Percentiles rank a stretch among this genome's conserved stretches.
phyloP scores from a whole-genome alignment of 2,113 vertebrate genomes.

The Gulo gulo region DNA sequence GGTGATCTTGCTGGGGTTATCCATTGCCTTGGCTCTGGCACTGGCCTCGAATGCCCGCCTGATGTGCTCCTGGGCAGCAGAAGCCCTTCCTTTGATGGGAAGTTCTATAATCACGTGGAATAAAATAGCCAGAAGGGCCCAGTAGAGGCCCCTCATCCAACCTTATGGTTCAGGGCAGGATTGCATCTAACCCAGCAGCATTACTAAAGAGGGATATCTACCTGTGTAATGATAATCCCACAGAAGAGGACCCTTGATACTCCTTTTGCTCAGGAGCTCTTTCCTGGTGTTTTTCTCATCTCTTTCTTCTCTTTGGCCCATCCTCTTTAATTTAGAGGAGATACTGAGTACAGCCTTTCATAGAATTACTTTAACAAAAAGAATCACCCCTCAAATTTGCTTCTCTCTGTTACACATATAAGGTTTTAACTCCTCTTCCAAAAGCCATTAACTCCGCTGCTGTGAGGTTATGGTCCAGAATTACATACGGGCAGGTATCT shows the following conservation, averaged over 20 bases:
- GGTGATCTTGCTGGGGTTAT: constrained; percentile 83
- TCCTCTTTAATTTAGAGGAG: neutral
- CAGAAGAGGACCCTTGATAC: neutral
- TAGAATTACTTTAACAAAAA: constrained; percentile 34
- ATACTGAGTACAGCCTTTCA: neutral
- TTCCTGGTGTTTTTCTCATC: neutral
- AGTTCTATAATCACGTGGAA: constrained; percentile 46
- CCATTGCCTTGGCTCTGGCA: constrained; percentile 16
- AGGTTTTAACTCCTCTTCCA: constrained; percentile 5
- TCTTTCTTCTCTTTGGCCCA: constrained; percentile 22
- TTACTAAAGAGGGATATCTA: neutral
- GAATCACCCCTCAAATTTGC: neutral
- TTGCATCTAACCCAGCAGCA: neutral
- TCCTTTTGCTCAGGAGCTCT: constrained; percentile 21
- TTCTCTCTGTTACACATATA: neutral
- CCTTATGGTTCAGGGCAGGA: neutral
- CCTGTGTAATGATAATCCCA: neutral
- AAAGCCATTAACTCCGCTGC: neutral
- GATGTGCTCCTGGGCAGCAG: neutral
- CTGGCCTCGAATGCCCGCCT: neutral
- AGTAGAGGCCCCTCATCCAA: neutral
- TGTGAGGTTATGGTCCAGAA: neutral
- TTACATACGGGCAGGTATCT: neutral
- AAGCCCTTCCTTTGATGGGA: constrained; percentile 10
- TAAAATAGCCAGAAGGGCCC: neutral